These are phyloP conservation scores for Brachypalpus laphriformis DNA, from an alignment of 2,888 invertebrate species.

Conservation along the genomic window DNA sequence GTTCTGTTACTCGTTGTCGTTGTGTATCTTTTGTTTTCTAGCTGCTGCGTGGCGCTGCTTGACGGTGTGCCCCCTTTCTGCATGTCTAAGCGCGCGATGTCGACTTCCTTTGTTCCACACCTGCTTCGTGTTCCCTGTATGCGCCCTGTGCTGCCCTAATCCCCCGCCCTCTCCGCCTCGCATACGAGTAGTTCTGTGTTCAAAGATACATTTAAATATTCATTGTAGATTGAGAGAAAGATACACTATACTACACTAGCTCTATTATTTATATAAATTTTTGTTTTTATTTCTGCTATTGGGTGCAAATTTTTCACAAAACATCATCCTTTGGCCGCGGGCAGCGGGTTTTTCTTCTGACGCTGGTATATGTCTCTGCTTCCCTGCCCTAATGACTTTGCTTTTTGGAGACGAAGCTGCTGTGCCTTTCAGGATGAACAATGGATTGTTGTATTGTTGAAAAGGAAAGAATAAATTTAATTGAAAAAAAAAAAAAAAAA, in stretches of 20 bases:
- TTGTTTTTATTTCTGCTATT: conserved; percentile 45
- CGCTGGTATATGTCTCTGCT: conserved; percentile 43
- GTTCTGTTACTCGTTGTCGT: conserved; percentile 37
- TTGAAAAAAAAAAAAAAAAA: conserved; percentile 62
- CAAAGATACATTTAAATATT: conserved; percentile 74
- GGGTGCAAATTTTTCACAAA: conserved; percentile 69
- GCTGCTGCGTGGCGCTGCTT: conserved; percentile 60
- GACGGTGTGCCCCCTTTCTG: conserved; percentile 62
- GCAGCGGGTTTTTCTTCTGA: conserved; percentile 54
- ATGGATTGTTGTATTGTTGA: conserved; percentile 50
- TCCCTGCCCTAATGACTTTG: conserved; percentile 73
- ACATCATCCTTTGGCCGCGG: conserved; percentile 68
- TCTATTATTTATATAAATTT: conserved; percentile 66
- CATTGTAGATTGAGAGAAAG: conserved; percentile 58
- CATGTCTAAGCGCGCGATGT: conserved; percentile 74
- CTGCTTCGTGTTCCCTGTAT: conserved; percentile 51
- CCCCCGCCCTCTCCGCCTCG: conserved; percentile 4
- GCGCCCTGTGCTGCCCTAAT: conserved; percentile 1
- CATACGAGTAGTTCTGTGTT: conserved; percentile 24
- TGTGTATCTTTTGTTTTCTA: conserved; percentile 50
- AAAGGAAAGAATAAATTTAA: conserved; percentile 69
- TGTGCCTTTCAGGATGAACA: conserved; percentile 57
- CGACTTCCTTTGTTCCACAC: conserved; percentile 74
- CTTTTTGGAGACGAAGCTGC: conserved; percentile 57
- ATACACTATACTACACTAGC: conserved; percentile 40